Evolutionary conservation across 2,888 invertebrate species (phyloP), one percentile per base, ranked within the genome.

Genomic region (Lithophane socia): DNA sequence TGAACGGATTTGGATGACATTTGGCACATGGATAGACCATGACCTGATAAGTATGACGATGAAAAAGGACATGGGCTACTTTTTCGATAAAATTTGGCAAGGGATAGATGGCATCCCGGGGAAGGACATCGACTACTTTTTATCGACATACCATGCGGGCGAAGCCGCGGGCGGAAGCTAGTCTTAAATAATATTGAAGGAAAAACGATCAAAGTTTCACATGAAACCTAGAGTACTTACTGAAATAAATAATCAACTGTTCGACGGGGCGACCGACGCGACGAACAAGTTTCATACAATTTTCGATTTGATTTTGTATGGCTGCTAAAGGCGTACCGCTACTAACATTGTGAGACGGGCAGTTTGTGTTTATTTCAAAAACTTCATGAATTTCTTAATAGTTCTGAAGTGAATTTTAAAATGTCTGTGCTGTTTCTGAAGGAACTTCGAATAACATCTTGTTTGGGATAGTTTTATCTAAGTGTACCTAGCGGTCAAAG

Each of bases 261-360:
- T 4, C 29, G 2, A 16, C 58, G 18, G 12, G 52, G 29, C 3
- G 42, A 37, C 4, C 37, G 37, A 37, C 4, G 4, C 37, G 37
- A 49, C 24, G 37, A 52, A 8, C 3, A 71, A 77, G 61, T 77
- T 82, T 67, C 24, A 54, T 70, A 80, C 24, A 77, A 77, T 77
- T 29, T 70, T 56, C 66, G 61, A 67, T 80, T 77, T 47, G 56
- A 58, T 70, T 80, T 76, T 67, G 5, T 82, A 80, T 24, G 77
- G 80, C 21, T 76, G 77, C 82, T 21, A 18, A 56, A 65, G 7
- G 49, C 16, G 18, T 52, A 42, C 5, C 0, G 29, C 29, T 69
- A 66, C 60, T 76, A 77, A 76, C 60, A 54, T 56, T 44, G 12
- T 9, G 0, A 61, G 47, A 66, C 10, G 7, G 4, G 8, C 42